Evolutionary conservation across 1,140 invertebrate species (phyloP).

Genomic region (Drosophila nebulosa): DNA sequence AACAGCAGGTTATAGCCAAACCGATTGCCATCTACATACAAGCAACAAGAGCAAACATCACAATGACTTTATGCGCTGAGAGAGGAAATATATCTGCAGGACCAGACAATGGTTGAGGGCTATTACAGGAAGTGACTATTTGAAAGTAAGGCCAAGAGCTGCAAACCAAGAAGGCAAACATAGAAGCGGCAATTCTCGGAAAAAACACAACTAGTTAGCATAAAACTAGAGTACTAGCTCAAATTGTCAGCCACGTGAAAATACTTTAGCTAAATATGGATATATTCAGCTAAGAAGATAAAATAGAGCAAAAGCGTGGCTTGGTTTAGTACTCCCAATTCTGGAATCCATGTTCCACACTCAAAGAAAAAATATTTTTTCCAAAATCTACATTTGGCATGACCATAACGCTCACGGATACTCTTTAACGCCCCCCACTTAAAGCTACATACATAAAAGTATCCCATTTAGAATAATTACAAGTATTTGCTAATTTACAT

Average conservation of each 20-base stretch:
- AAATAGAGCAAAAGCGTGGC: background rate
- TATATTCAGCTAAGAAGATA: background rate
- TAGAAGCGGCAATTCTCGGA: background rate
- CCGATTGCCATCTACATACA: constrained; percentile 40
- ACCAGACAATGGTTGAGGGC: background rate
- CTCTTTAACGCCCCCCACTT: too few species aligned
- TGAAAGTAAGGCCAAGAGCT: background rate
- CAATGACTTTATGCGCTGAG: background rate
- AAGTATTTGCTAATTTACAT: too few species aligned
- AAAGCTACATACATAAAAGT: too few species aligned
- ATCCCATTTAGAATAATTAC: too few species aligned
- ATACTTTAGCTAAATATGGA: background rate
- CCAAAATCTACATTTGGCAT: too few species aligned
- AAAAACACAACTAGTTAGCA: background rate
- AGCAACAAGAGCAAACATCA: background rate
- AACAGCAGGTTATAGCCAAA: constrained; percentile 18
- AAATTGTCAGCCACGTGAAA: background rate
- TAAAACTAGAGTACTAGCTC: background rate
- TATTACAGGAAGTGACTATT: constrained; percentile 25
- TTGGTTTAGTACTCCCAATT: too few species aligned
- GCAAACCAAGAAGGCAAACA: too few species aligned
- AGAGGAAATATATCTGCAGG: background rate
- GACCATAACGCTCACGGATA: too few species aligned
- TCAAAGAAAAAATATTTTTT: too few species aligned
- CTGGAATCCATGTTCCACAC: too few species aligned